These are phyloP conservation scores for Pyrrhia umbra DNA, from an alignment of 2,888 invertebrate species.

Conservation along the genomic window DNA sequence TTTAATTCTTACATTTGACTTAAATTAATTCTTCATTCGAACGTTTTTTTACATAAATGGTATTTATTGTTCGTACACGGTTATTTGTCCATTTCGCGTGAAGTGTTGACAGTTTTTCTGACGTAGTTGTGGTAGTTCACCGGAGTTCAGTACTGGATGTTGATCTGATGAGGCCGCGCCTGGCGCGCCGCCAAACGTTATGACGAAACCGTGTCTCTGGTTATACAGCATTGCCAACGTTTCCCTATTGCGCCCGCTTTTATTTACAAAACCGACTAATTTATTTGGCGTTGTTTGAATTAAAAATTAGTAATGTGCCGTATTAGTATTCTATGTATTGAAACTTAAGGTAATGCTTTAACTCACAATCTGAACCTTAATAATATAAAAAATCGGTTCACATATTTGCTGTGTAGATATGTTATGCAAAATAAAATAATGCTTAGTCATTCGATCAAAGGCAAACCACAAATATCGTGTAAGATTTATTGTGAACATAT, in stretches of 20 bases:
- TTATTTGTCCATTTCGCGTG: slow-evolving; percentile 66
- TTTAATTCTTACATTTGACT: not conserved
- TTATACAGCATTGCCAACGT: slow-evolving; percentile 64
- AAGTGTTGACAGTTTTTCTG: slow-evolving; percentile 70
- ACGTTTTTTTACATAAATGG: slow-evolving; percentile 50
- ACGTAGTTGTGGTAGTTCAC: slow-evolving; percentile 67
- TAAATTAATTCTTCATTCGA: not conserved
- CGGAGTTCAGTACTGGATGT: slow-evolving; percentile 69
- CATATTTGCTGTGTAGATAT: slow-evolving; percentile 16
- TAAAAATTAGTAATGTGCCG: slow-evolving; percentile 28
- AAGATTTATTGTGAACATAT: slow-evolving; percentile 19
- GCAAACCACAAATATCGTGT: slow-evolving; percentile 32
- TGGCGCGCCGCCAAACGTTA: slow-evolving; percentile 75
- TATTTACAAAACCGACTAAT: slow-evolving; percentile 49
- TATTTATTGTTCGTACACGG: slow-evolving; percentile 52
- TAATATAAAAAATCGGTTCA: slow-evolving; percentile 19
- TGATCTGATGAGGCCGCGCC: slow-evolving; percentile 62
- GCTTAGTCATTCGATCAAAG: slow-evolving; percentile 20
- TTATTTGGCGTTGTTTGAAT: slow-evolving; percentile 48
- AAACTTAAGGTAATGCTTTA: no score
- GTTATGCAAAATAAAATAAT: slow-evolving; percentile 11
- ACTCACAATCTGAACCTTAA: no score
- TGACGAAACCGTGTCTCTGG: slow-evolving; percentile 74
- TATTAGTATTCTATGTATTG: slow-evolving; percentile 23
- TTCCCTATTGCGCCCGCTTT: slow-evolving; percentile 56